Conservation (phyloP, 2,113 vertebrate genomes). For the Rissa tridactyla region DNA sequence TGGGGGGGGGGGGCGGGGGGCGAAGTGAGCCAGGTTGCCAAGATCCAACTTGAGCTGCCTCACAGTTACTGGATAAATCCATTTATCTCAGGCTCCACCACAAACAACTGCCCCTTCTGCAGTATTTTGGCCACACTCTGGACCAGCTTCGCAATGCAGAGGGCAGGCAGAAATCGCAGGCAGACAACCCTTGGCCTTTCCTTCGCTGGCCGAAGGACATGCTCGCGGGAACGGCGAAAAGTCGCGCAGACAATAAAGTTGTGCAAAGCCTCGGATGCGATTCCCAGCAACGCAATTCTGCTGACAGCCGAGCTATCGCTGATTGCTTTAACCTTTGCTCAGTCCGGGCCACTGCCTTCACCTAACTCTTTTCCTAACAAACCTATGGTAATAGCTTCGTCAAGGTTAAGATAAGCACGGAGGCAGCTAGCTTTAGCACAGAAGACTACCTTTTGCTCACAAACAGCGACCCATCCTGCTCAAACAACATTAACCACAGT, state of each 20-base stretch:
- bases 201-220: not conserved
- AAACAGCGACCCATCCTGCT: not conserved
- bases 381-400: constrained; percentile 2
- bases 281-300: constrained; percentile 37
- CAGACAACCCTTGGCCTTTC: constrained; percentile 14
- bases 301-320: constrained; percentile 52
- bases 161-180: not conserved
- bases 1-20: no score
- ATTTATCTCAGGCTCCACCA: not conserved
- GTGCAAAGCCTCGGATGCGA: not conserved
- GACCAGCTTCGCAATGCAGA: not conserved
- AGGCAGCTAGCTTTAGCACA: not conserved
- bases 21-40: not conserved
- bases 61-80: not conserved
- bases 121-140: not conserved
- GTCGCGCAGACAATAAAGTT: constrained; percentile 44
- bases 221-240: not conserved
- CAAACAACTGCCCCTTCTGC: not conserved
- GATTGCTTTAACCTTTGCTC: constrained; percentile 71
- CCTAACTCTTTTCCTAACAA: constrained; percentile 26
- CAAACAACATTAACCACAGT: not conserved
- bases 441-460: not conserved
- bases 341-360: constrained; percentile 34
- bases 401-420: constrained; percentile 23
- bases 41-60: not conserved